Evolutionary conservation across 2,113 vertebrate genomes (phyloP).

Genomic region (Oreochromis tanganicae): DNA sequence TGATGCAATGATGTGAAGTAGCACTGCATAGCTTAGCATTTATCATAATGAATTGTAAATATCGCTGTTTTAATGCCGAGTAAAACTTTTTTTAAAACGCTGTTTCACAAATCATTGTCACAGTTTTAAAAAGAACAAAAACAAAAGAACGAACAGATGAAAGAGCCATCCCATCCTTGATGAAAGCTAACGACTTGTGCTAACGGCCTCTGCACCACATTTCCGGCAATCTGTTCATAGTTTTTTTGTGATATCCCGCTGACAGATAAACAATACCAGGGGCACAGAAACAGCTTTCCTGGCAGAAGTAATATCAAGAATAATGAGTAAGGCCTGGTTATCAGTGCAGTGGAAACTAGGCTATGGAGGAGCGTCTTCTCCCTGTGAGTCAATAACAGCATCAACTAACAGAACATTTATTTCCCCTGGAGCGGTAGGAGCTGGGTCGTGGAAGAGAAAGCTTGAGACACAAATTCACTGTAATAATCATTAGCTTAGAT

Average conservation of each 20-base stretch:
- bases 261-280: constrained; percentile 13
- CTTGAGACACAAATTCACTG: neutral
- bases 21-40: neutral
- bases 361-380: neutral
- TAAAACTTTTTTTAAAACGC: neutral
- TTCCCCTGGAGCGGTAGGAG: constrained; percentile 13
- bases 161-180: neutral
- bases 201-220: neutral
- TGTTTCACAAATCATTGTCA: neutral
- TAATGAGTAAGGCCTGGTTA: neutral
- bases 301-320: constrained; percentile 4
- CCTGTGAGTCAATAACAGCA: constrained; percentile 18
- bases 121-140: neutral
- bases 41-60: neutral
- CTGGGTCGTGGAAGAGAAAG: neutral
- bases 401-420: constrained; percentile 19
- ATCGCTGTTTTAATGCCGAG: neutral
- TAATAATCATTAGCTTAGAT: constrained; percentile 19
- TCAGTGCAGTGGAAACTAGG: constrained; percentile 9
- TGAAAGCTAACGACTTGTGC: neutral
- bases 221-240: constrained; percentile 1
- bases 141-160: neutral
- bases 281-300: constrained; percentile 7
- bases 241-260: constrained; percentile 1
- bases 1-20: neutral